phyloP scores from a whole-genome alignment of 2,888 invertebrate genomes.

The Dryococelus australis region DNA sequence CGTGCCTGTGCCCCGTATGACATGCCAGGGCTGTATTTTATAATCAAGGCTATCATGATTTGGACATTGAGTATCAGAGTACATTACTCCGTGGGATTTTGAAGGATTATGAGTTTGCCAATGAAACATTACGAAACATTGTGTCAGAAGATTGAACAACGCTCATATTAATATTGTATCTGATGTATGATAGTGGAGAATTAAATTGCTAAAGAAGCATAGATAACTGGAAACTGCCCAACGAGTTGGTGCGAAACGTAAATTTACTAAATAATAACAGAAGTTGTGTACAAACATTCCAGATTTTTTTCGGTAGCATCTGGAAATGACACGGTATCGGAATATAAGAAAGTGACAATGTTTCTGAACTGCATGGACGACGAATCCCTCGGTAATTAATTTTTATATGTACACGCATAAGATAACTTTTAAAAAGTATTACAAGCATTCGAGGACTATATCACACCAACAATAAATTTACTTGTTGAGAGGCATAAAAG shows the following conservation, averaged over 20 bases:
- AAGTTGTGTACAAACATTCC: background rate
- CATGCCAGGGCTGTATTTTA: too few relatives aligned
- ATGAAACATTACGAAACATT: background rate
- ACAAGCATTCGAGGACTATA: background rate
- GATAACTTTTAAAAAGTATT: background rate
- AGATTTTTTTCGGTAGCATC: background rate
- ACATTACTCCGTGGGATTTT: too few relatives aligned
- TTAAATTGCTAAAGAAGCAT: background rate
- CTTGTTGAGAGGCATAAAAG: background rate
- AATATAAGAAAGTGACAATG: background rate
- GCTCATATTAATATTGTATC: background rate
- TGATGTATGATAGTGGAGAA: background rate
- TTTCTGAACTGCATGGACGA: background rate
- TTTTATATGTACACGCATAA: background rate
- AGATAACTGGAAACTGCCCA: background rate
- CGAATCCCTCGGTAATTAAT: background rate
- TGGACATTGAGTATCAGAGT: too few relatives aligned
- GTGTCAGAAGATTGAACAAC: background rate
- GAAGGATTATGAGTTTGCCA: too few relatives aligned
- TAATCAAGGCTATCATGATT: too few relatives aligned
- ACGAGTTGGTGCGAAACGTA: background rate
- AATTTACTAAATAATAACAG: background rate
- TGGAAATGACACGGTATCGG: background rate
- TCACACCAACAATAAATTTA: background rate
- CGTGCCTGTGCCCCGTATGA: too few relatives aligned